Percentiles rank a stretch among this genome's conserved stretches.
Conservation (phyloP, 1,140 invertebrate genomes). For the Leptinotarsa undecemlineata region DNA sequence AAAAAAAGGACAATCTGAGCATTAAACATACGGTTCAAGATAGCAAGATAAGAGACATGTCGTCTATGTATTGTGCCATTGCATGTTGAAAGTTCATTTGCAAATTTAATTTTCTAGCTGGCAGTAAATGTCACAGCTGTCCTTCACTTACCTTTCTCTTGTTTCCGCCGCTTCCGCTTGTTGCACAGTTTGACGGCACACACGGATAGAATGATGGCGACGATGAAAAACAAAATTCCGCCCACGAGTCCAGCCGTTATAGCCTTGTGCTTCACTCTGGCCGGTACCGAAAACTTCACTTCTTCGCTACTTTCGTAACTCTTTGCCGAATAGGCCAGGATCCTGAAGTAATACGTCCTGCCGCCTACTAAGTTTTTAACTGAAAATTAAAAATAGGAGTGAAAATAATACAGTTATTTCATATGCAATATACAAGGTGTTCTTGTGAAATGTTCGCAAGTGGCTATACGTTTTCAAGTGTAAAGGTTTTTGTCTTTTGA, state of each 20-base stretch:
- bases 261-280: conserved; percentile 87
- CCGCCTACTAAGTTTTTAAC: conserved; percentile 90
- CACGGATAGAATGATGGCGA: conserved; percentile 92
- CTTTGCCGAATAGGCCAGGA: conserved; percentile 81
- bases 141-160: conserved; percentile 83
- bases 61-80: too few species aligned
- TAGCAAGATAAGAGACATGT: too few species aligned
- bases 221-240: conserved; percentile 93
- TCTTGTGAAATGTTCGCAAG: too few species aligned
- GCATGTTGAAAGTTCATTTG: too few species aligned
- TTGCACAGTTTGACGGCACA: conserved; percentile 97
- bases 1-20: too few species aligned
- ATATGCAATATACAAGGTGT: too few species aligned
- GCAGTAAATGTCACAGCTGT: too few species aligned
- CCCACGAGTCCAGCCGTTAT: conserved; percentile 92
- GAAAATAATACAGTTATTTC: conserved; percentile 14
- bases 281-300: conserved; percentile 84
- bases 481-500: too few species aligned
- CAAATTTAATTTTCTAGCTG: too few species aligned
- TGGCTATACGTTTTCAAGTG: too few species aligned
- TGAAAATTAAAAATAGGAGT: conserved; percentile 55
- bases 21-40: too few species aligned
- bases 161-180: conserved; percentile 92
- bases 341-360: conserved; percentile 87
- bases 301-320: conserved; percentile 83